Percentiles rank a stretch among this genome's conserved stretches.
These are phyloP conservation scores for Ceratitis capitata DNA, from an alignment of 1,140 invertebrate genomes.

Conservation along the genomic window DNA sequence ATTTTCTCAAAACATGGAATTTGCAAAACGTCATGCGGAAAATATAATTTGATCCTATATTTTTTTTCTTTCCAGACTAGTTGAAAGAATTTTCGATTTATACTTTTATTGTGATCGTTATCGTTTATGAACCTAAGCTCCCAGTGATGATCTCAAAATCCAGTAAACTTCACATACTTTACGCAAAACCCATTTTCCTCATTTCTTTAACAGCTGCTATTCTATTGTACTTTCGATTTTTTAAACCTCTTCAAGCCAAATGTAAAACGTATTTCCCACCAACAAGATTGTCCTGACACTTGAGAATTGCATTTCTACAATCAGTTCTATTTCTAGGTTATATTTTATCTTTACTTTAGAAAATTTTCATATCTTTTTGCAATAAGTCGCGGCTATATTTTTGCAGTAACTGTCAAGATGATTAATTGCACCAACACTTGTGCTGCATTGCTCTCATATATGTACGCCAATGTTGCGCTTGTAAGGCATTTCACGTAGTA, in stretches of 20 bases:
- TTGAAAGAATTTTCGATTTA: too few species aligned
- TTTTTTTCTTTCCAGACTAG: too few species aligned
- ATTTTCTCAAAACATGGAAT: too few species aligned
- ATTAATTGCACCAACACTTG: constrained; percentile 21
- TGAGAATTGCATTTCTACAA: background rate
- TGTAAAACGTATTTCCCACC: background rate
- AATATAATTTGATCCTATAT: too few species aligned
- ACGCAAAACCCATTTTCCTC: too few species aligned
- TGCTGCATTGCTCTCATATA: background rate
- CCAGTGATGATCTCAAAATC: too few species aligned
- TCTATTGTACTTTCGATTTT: too few species aligned
- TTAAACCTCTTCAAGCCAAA: background rate
- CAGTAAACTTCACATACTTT: too few species aligned
- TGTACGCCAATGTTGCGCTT: background rate
- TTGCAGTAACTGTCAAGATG: constrained; percentile 26
- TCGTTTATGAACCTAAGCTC: too few species aligned
- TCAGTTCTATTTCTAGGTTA: background rate
- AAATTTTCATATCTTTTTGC: background rate
- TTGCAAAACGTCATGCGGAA: too few species aligned
- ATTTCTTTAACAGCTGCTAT: too few species aligned
- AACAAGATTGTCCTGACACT: background rate
- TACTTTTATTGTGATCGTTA: too few species aligned
- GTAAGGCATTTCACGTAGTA: background rate
- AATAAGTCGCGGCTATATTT: background rate
- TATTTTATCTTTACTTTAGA: background rate